Evolutionary conservation across 2,888 invertebrate species (phyloP), one percentile per base, ranked within the genome.

Genomic region (Morinoia aosen): DNA sequence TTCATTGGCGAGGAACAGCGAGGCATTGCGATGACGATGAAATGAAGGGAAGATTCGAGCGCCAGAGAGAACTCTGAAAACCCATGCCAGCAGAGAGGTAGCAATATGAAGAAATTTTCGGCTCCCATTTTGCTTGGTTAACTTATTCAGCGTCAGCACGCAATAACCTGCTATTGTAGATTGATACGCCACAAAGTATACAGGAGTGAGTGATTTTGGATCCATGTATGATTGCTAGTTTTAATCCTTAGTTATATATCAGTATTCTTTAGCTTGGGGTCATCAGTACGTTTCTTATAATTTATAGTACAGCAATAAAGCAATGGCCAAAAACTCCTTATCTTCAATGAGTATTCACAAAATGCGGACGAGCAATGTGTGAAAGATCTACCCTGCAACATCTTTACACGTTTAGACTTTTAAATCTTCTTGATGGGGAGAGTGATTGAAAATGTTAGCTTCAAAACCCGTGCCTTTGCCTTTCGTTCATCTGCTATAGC

Each of bases 1-100:
- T 93, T 93, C 93, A 93, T 93, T 93, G 90, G 57, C 93, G 10
- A 57, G 93, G 93, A 93, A 93, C 93, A 93, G 56, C 33, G 16
- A 56, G 48, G 90, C 39, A 90, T 90, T 39, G 90, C 40, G 19
- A 90, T 90, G 40, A 90, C 90, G 90, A 39, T 39, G 90, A 90
- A 90, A 90, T 90, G 90, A 90, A 90, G 48, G 90, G 40, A 39
- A 14, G 40, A 90, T 90, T 48, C 40, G 12, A 48, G 90, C 40
- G 90, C 40, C 11, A 90, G 40, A 40, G 25, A 10, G 76, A 76
- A 33, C 76, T 76, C 76, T 8, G 76, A 76, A 19, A 16, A 76
- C 33, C 25, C 76, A 76, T 76, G 76, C 76, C 76, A 25, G 76
- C 2, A 76, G 76, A 76, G 76, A 25, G 25, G 25, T 76, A 76